A percentile compares a stretch with the other conserved stretches of the same genome.
These are phyloP conservation scores for Urocynchramus pylzowi DNA, from an alignment of 2,113 vertebrate species.

Conservation along the genomic window DNA sequence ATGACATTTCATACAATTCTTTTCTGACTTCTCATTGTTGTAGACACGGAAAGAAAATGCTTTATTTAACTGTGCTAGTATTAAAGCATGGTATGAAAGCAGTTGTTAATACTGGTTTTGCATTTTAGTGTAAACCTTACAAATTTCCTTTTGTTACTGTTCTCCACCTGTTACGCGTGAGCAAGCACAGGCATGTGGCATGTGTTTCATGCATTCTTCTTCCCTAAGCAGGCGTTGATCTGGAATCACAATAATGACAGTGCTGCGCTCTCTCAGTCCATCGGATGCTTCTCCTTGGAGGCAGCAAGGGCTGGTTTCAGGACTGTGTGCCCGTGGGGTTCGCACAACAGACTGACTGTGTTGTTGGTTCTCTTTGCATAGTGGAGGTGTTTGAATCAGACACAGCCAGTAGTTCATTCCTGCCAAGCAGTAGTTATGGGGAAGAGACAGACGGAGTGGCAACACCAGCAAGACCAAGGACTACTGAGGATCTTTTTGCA, in stretches of 20 bases:
- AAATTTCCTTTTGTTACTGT: neutral
- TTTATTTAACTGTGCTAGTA: neutral
- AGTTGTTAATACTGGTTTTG: neutral
- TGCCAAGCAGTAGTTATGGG: constrained; percentile 58
- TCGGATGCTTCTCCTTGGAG: neutral
- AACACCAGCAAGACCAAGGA: constrained; percentile 85
- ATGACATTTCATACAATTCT: neutral
- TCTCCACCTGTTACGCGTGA: neutral
- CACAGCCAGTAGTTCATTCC: constrained; percentile 57
- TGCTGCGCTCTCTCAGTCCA: neutral
- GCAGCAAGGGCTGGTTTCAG: neutral
- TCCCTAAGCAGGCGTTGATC: neutral
- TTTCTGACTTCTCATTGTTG: neutral
- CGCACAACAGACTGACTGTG: rapidly evolving
- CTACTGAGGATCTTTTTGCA: constrained; percentile 97
- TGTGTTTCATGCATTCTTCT: neutral
- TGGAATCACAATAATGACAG: neutral
- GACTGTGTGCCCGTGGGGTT: neutral
- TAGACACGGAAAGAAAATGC: neutral
- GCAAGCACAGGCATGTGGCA: neutral
- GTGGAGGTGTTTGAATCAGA: constrained; percentile 81
- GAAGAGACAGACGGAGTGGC: constrained; percentile 73
- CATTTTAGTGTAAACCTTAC: neutral
- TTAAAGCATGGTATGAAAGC: neutral
- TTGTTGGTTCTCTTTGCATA: constrained; percentile 39